Conservation (phyloP, 2,888 invertebrate species). For the Apodemia hepburni region DNA sequence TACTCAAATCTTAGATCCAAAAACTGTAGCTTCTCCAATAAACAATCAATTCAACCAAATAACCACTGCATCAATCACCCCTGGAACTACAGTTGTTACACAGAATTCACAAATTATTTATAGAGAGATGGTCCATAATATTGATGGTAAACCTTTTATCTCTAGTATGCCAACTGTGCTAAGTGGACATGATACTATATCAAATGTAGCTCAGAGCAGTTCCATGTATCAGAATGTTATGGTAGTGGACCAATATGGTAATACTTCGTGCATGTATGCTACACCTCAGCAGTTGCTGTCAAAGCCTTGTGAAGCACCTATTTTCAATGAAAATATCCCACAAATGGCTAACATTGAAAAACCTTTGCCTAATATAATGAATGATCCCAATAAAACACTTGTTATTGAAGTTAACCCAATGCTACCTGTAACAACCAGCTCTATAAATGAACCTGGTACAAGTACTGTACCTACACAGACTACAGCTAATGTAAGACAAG, state of each 20-base stretch:
- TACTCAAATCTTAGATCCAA: conserved; percentile 49
- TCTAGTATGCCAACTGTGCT: conserved; percentile 59
- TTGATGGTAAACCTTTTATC: conserved; percentile 66
- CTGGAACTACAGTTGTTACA: conserved; percentile 65
- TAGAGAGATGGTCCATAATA: conserved; percentile 69
- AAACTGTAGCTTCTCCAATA: conserved; percentile 45
- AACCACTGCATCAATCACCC: conserved; percentile 51
- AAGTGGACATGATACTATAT: conserved; percentile 53
- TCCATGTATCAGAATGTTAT: conserved; percentile 73
- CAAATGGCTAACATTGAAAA: conserved; percentile 42
- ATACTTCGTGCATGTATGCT: conserved; percentile 66
- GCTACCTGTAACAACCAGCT: conserved; percentile 35
- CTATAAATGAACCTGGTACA: conserved; percentile 32
- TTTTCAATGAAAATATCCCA: conserved; percentile 44
- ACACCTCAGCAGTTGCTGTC: conserved; percentile 54
- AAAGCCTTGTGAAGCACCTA: conserved; percentile 47
- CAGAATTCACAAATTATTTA: conserved; percentile 74
- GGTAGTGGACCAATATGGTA: conserved; percentile 71
- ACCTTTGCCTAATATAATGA: conserved; percentile 38
- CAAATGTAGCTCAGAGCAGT: conserved; percentile 58
- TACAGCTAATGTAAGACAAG: conserved; percentile 23
- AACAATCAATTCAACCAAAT: conserved; percentile 56
- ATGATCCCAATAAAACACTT: conserved; percentile 58
- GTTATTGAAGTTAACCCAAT: conserved; percentile 69
- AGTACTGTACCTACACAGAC: conserved; percentile 28